Conservation (phyloP, 2,113 vertebrate genomes). For the Scomber colias region DNA sequence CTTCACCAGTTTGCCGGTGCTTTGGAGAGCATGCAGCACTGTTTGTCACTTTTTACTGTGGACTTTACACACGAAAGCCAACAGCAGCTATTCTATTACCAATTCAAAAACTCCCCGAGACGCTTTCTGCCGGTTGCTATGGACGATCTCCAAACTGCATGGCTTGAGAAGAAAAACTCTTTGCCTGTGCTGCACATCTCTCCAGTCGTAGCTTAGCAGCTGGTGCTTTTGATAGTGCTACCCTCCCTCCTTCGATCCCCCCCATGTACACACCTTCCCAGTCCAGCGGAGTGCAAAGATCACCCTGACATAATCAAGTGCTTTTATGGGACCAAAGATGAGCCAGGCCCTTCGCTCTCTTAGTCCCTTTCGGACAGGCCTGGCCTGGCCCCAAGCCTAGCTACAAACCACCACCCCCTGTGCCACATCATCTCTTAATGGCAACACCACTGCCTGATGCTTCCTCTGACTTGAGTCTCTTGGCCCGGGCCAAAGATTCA, state of each 20-base stretch:
- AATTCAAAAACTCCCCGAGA: constrained; percentile 36
- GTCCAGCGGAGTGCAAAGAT: constrained; percentile 55
- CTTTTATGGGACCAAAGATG: constrained; percentile 81
- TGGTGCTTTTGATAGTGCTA: constrained; percentile 54
- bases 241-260: neutral
- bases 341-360: constrained; percentile 59
- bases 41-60: constrained; percentile 59
- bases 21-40: constrained; percentile 65
- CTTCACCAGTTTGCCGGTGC: constrained; percentile 60
- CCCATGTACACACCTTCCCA: constrained; percentile 21
- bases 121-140: constrained; percentile 75
- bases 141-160: constrained; percentile 80
- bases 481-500: constrained; percentile 40
- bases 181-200: constrained; percentile 67
- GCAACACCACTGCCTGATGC: constrained; percentile 82
- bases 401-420: constrained; percentile 71
- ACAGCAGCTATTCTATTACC: constrained; percentile 58
- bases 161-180: constrained; percentile 58
- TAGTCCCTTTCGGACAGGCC: constrained; percentile 39
- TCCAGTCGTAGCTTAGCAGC: constrained; percentile 81
- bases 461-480: constrained; percentile 68
- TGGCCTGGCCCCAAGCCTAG: constrained; percentile 54
- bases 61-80: constrained; percentile 63
- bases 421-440: constrained; percentile 78
- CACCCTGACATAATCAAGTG: constrained; percentile 75